These are phyloP conservation scores for Emesis castigata DNA, from an alignment of 2,888 invertebrate genomes.

Conservation along the genomic window DNA sequence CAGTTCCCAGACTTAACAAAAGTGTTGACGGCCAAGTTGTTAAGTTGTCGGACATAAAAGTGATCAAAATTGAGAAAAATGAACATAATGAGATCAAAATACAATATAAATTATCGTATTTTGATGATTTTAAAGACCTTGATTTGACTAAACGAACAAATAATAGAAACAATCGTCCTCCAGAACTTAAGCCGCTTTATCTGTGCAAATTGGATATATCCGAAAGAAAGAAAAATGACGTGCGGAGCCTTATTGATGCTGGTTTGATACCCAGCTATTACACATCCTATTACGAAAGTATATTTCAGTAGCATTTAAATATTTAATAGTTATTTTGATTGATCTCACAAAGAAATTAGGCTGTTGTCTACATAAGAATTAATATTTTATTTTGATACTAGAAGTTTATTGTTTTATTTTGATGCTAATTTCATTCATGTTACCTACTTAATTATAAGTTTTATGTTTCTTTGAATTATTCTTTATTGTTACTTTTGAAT, in stretches of 20 bases:
- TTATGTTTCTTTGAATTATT: not conserved
- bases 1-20: no score
- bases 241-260: slow-evolving; percentile 23
- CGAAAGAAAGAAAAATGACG: slow-evolving; percentile 32
- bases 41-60: no score
- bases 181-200: no score
- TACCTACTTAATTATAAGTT: not conserved
- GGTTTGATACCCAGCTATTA: slow-evolving; percentile 32
- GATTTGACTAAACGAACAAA: no score
- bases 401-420: no score
- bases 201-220: slow-evolving; percentile 14
- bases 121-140: no score
- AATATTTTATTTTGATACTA: not conserved
- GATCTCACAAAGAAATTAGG: not conserved
- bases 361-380: not conserved
- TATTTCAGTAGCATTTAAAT: not conserved
- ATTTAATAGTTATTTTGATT: not conserved
- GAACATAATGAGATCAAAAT: no score
- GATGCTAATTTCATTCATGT: not conserved
- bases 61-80: no score
- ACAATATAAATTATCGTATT: no score
- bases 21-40: no score
- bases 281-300: not conserved
- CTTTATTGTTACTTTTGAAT: not conserved
- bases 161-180: no score